phyloP scores from a whole-genome alignment of 2,888 invertebrate species.

The Lamellibrachia columna region DNA sequence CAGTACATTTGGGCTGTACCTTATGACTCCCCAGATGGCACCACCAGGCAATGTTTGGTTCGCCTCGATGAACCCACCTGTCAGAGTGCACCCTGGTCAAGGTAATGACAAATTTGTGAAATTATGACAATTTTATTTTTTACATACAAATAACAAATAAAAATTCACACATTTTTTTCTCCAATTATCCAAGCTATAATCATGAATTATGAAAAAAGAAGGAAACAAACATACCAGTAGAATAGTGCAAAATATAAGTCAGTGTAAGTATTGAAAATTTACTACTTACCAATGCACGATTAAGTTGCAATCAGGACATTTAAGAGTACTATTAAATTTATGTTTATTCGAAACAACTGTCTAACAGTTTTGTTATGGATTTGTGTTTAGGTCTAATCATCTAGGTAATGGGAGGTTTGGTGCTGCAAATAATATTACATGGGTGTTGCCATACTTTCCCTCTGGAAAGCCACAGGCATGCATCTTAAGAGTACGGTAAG shows the following conservation, averaged over 20 bases:
- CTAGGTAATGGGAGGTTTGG: constrained; percentile 60
- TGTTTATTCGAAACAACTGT: too few species aligned
- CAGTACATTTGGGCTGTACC: constrained; percentile 62
- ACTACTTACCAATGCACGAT: background rate
- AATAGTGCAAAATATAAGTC: background rate
- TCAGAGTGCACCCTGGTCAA: constrained; percentile 58
- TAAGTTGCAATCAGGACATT: too few species aligned
- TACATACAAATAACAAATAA: too few species aligned
- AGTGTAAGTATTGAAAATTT: background rate
- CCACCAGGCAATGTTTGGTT: constrained; percentile 56
- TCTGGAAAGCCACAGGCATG: constrained; percentile 59
- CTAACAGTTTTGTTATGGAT: background rate
- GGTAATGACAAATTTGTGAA: constrained; percentile 44
- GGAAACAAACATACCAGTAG: background rate
- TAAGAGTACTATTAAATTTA: too few species aligned
- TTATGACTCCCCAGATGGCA: constrained; percentile 45
- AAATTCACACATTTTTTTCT: too few species aligned
- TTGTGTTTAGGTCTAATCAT: constrained; percentile 61
- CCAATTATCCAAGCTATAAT: too few species aligned
- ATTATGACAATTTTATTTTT: background rate
- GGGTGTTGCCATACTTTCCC: constrained; percentile 64
- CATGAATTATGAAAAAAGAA: too few species aligned
- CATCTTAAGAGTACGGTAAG: constrained; percentile 61
- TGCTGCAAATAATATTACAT: constrained; percentile 52
- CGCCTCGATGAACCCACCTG: constrained; percentile 56